phyloP scores from a whole-genome alignment of 1,140 invertebrate genomes.

The Zaprionus lachaisei region DNA sequence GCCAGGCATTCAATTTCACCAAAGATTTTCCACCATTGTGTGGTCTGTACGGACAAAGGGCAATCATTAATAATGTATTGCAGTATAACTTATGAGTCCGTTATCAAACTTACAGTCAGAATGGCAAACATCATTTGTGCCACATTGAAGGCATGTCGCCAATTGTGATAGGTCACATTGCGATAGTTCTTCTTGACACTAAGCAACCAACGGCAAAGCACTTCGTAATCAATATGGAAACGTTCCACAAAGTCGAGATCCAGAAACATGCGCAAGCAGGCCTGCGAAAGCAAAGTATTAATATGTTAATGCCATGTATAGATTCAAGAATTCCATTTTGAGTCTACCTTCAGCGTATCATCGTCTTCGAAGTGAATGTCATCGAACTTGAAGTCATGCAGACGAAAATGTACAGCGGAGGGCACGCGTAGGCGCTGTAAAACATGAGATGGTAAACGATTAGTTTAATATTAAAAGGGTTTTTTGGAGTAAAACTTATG shows the following conservation, averaged over 20 bases:
- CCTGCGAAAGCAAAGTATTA: conserved; percentile 85
- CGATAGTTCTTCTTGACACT: conserved; percentile 99
- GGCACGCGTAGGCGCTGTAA: conserved; percentile 86
- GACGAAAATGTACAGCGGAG: conserved; percentile 91
- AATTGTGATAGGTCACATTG: conserved; percentile 98
- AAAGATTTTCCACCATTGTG: conserved; percentile 96
- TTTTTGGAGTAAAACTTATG: not conserved
- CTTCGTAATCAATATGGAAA: conserved; percentile 95
- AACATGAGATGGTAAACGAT: not conserved
- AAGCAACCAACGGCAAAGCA: conserved; percentile 94
- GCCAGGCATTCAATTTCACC: conserved; percentile 96
- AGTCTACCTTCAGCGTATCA: conserved; percentile 90
- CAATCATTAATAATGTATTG: not conserved
- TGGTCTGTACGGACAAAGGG: conserved; percentile 86
- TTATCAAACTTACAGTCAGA: conserved; percentile 88
- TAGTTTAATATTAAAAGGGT: not conserved
- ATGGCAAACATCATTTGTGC: conserved; percentile 98
- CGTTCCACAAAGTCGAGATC: conserved; percentile 95
- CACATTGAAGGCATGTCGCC: conserved; percentile 98
- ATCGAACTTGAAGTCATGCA: conserved; percentile 95
- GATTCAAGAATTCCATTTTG: not conserved
- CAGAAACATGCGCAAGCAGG: conserved; percentile 95
- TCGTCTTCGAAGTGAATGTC: conserved; percentile 94
- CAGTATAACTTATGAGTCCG: not conserved
- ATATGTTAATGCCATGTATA: not conserved